phyloP scores from a whole-genome alignment of 1,140 invertebrate genomes.

The Sitophilus oryzae region DNA sequence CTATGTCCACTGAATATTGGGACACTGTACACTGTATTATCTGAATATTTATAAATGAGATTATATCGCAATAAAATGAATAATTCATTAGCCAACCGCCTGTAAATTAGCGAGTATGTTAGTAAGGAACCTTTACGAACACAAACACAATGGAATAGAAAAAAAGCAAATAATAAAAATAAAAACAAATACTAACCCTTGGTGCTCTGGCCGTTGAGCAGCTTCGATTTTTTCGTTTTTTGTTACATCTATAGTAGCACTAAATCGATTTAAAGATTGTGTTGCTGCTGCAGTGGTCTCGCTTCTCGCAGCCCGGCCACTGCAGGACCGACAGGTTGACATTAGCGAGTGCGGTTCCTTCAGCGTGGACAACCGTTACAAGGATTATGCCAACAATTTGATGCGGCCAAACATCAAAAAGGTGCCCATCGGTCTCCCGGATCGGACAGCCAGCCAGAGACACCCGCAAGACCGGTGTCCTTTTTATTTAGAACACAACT shows the following conservation, averaged over 20 bases:
- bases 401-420: background rate
- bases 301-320: slow-evolving; percentile 4
- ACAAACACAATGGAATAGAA: too few species aligned
- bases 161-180: slow-evolving; percentile 8
- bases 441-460: slow-evolving; percentile 45
- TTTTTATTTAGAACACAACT: slow-evolving; percentile 40
- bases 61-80: too few species aligned
- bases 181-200: slow-evolving; percentile 21
- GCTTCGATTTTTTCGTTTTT: slow-evolving; percentile 24
- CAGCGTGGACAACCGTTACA: background rate
- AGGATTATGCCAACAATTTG: background rate
- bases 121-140: too few species aligned
- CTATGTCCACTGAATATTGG: too few species aligned
- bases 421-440: background rate
- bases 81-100: too few species aligned
- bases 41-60: too few species aligned
- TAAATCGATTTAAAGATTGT: slow-evolving; percentile 21
- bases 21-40: too few species aligned
- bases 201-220: background rate
- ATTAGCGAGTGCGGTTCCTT: too few species aligned
- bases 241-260: background rate
- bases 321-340: background rate
- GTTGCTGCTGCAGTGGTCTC: slow-evolving; percentile 41
- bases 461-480: slow-evolving; percentile 45
- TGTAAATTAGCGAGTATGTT: too few species aligned